These are phyloP conservation scores for Sinentomon sp. DNA, from an alignment of 2,888 invertebrate species.

Conservation along the genomic window DNA sequence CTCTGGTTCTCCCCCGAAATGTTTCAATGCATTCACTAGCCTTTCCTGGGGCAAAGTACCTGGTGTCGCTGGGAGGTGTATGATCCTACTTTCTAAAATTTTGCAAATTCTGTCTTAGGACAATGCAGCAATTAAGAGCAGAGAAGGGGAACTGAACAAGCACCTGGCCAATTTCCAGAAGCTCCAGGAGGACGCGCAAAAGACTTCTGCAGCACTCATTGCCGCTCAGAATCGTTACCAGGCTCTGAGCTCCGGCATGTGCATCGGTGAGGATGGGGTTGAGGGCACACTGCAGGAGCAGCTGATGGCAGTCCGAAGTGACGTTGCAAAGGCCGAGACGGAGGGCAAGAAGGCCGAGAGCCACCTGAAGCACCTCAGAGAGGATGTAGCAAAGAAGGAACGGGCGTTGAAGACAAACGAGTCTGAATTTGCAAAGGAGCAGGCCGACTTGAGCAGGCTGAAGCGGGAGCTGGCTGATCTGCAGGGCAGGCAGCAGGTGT, in stretches of 20 bases:
- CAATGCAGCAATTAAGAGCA: constrained; percentile 28
- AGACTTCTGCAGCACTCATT: constrained; percentile 34
- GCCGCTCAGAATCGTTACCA: constrained; percentile 52
- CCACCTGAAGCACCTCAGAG: constrained; percentile 35
- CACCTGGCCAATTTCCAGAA: constrained; percentile 29
- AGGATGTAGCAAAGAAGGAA: constrained; percentile 33
- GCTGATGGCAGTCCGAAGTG: constrained; percentile 52
- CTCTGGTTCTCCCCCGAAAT: too few species aligned
- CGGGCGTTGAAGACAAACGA: constrained; percentile 36
- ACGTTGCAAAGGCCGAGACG: constrained; percentile 44
- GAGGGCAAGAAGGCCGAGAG: constrained; percentile 47
- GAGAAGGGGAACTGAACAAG: constrained; percentile 31
- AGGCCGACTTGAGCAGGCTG: constrained; percentile 27
- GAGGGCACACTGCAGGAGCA: constrained; percentile 65
- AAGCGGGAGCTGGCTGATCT: constrained; percentile 29
- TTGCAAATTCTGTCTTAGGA: constrained; percentile 23
- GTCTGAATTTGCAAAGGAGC: constrained; percentile 35
- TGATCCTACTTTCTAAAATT: background rate
- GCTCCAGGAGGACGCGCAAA: constrained; percentile 35
- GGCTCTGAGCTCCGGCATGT: constrained; percentile 53
- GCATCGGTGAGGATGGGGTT: constrained; percentile 42
- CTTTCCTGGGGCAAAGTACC: too few species aligned
- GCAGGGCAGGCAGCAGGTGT: too few species aligned
- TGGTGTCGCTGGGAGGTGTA: too few species aligned
- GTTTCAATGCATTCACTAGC: too few species aligned